phyloP scores from a whole-genome alignment of 2,113 vertebrate genomes.

The Morone chrysops region DNA sequence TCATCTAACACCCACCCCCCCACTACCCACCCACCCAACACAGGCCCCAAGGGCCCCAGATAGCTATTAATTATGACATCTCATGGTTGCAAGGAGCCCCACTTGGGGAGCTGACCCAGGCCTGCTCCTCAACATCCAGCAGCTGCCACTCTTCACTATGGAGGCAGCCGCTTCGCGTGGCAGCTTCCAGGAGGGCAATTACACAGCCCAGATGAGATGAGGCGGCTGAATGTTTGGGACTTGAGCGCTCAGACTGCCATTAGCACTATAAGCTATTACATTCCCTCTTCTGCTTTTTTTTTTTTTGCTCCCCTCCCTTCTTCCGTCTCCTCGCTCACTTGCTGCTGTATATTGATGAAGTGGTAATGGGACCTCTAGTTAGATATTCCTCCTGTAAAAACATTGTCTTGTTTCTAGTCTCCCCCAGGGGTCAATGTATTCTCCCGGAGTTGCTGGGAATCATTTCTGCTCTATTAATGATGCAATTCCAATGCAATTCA shows the following conservation, averaged over 20 bases:
- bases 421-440: slow-evolving; percentile 79
- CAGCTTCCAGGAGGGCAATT: slow-evolving; percentile 79
- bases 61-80: slow-evolving; percentile 84
- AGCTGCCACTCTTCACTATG: slow-evolving; percentile 80
- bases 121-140: slow-evolving; percentile 73
- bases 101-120: slow-evolving; percentile 75
- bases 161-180: slow-evolving; percentile 62
- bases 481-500: slow-evolving; percentile 78
- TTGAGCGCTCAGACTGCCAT: slow-evolving; percentile 68
- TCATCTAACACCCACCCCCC: slow-evolving; percentile 28
- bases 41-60: slow-evolving; percentile 54
- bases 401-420: slow-evolving; percentile 75
- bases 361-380: slow-evolving; percentile 77
- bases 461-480: slow-evolving; percentile 81
- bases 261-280: slow-evolving; percentile 75
- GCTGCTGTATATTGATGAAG: slow-evolving; percentile 79
- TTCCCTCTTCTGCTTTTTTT: slow-evolving; percentile 38
- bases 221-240: slow-evolving; percentile 75
- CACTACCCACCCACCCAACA: slow-evolving; percentile 11
- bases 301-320: slow-evolving; percentile 25
- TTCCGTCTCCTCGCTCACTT: slow-evolving; percentile 43
- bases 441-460: slow-evolving; percentile 71
- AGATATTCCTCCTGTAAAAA: slow-evolving; percentile 79
- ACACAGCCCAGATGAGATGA: slow-evolving; percentile 75
- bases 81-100: slow-evolving; percentile 71